Percentiles rank a stretch among this genome's conserved stretches.
phyloP scores from a whole-genome alignment of 2,888 invertebrate genomes.

The Gasteruption jaculator region DNA sequence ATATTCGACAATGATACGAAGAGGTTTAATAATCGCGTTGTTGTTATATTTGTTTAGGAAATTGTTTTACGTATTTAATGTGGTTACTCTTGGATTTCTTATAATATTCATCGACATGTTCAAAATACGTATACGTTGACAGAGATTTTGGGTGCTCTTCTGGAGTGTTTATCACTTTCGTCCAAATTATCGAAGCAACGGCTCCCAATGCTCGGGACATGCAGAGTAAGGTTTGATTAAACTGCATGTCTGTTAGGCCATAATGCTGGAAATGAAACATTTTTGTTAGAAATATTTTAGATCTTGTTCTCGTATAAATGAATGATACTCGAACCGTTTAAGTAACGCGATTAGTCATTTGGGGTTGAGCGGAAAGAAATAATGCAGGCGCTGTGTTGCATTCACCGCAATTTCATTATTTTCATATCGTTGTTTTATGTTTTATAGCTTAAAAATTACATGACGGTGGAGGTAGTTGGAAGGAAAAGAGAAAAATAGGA shows the following conservation, averaged over 20 bases:
- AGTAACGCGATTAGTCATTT: no score
- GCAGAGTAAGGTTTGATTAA: slow-evolving; percentile 39
- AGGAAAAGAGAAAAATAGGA: no score
- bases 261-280: no score
- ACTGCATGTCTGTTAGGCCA: slow-evolving; percentile 39
- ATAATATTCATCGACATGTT: slow-evolving; percentile 9
- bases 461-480: no score
- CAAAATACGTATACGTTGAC: slow-evolving; percentile 30
- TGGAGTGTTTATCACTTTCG: slow-evolving; percentile 34
- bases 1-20: no score
- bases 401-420: no score
- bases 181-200: slow-evolving; percentile 43
- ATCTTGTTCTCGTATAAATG: not conserved
- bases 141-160: slow-evolving; percentile 37
- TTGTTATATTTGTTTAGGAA: no score
- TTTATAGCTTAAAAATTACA: no score
- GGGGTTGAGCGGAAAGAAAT: no score
- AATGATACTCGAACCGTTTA: not conserved
- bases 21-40: no score
- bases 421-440: no score
- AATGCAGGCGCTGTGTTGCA: no score
- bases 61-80: slow-evolving; percentile 6
- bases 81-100: slow-evolving; percentile 1
- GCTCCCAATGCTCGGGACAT: slow-evolving; percentile 40
- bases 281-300: slow-evolving; percentile 8